Evolutionary conservation across 2,888 invertebrate genomes (phyloP).

Genomic region (Crematogaster levior): DNA sequence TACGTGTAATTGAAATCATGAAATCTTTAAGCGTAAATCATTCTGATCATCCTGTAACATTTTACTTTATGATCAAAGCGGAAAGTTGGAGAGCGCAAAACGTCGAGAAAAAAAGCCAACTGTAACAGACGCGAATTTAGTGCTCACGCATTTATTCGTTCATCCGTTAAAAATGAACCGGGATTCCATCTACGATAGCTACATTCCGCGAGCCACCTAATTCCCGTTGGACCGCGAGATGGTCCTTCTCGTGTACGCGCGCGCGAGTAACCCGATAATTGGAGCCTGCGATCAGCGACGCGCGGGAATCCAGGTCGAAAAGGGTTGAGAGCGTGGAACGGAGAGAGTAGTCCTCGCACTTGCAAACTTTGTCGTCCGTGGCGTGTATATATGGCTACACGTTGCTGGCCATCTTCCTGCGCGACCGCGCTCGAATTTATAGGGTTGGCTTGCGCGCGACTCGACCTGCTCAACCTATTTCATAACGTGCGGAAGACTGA

Average conservation of each 20-base stretch:
- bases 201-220: slow-evolving; percentile 46
- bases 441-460: slow-evolving; percentile 59
- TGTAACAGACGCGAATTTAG: slow-evolving; percentile 1
- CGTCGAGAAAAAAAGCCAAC: not conserved
- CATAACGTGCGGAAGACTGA: slow-evolving; percentile 47
- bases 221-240: slow-evolving; percentile 53
- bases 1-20: not conserved
- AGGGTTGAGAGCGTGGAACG: slow-evolving; percentile 18
- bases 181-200: slow-evolving; percentile 27
- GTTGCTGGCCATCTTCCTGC: slow-evolving; percentile 62
- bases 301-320: slow-evolving; percentile 64
- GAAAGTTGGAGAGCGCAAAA: not conserved
- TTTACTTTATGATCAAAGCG: not conserved
- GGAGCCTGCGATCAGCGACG: slow-evolving; percentile 58
- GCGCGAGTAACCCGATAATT: slow-evolving; percentile 62
- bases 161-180: slow-evolving; percentile 28
- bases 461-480: slow-evolving; percentile 74
- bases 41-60: not conserved
- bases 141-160: slow-evolving; percentile 11
- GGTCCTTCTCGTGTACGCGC: slow-evolving; percentile 38
- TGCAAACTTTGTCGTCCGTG: slow-evolving; percentile 67
- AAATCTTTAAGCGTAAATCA: not conserved
- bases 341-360: slow-evolving; percentile 49
- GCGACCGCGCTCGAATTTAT: slow-evolving; percentile 67
- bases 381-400: slow-evolving; percentile 54